A percentile compares a stretch with the other conserved stretches of the same genome.
Conservation (phyloP, 1,140 invertebrate genomes). For the Batillaria attramentaria region DNA sequence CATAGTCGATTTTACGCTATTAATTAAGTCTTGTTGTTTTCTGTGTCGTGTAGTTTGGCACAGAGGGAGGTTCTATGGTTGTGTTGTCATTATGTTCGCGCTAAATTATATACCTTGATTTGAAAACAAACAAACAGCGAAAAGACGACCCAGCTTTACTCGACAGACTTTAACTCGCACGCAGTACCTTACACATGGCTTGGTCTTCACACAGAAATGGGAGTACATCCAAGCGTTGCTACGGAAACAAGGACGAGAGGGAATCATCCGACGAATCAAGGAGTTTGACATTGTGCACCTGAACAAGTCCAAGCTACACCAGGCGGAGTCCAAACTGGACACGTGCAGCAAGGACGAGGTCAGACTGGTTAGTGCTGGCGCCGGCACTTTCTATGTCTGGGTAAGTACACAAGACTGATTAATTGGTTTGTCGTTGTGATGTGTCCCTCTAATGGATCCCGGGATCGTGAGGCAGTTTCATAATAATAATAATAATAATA, state of each 20-base stretch:
- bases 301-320: conserved; percentile 12
- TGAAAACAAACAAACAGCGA: too few relatives aligned
- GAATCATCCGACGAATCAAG: conserved; percentile 47
- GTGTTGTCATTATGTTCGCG: too few relatives aligned
- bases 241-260: conserved; percentile 44
- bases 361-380: conserved; percentile 47
- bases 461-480: background rate
- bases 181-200: too few relatives aligned
- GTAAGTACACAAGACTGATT: too few relatives aligned
- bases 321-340: conserved; percentile 36
- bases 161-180: too few relatives aligned
- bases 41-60: too few relatives aligned
- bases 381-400: conserved; percentile 55
- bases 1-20: too few relatives aligned
- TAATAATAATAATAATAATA: background rate
- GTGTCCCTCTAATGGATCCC: background rate
- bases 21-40: too few relatives aligned
- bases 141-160: too few relatives aligned
- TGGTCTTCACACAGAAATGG: conserved; percentile 57
- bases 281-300: conserved; percentile 46
- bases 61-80: too few relatives aligned
- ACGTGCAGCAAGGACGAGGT: conserved; percentile 40
- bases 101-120: too few relatives aligned
- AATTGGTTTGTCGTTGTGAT: background rate
- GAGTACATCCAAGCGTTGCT: conserved; percentile 46